Conservation (phyloP, 2,888 invertebrate species). For the Neelides folsomi region DNA sequence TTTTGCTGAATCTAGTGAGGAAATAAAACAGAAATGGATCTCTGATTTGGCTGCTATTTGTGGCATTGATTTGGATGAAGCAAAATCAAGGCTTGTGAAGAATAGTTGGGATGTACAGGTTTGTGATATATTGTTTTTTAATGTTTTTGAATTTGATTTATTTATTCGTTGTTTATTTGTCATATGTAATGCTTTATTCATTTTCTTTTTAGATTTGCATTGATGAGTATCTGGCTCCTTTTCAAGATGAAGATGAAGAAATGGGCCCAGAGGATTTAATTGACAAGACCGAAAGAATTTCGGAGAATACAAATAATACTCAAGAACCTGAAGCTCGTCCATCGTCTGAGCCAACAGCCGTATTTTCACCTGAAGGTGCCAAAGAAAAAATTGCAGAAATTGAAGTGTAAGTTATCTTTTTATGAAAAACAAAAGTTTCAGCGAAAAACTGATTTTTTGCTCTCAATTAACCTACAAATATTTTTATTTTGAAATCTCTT, state of each 20-base stretch:
- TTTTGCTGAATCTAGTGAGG: slow-evolving; percentile 15
- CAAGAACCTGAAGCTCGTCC: too few relatives aligned
- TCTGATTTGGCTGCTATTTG: slow-evolving; percentile 23
- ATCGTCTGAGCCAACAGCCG: background rate
- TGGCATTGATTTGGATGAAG: slow-evolving; percentile 15
- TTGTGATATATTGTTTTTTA: too few relatives aligned
- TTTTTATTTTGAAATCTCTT: background rate
- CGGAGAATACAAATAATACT: background rate
- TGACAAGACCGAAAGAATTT: background rate
- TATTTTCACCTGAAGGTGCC: background rate
- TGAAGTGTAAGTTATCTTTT: too few relatives aligned
- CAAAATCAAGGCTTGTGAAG: slow-evolving; percentile 16
- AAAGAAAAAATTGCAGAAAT: background rate
- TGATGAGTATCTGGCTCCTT: background rate
- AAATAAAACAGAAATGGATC: slow-evolving; percentile 17
- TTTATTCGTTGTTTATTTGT: too few relatives aligned
- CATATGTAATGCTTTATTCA: background rate
- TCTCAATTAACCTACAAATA: too few relatives aligned
- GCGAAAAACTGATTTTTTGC: too few relatives aligned
- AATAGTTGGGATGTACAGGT: slow-evolving; percentile 33
- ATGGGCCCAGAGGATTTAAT: background rate
- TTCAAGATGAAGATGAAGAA: background rate
- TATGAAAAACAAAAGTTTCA: too few relatives aligned
- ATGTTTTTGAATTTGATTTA: too few relatives aligned
- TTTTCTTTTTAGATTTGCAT: background rate